Base-by-base conservation (phyloP, 1,140 invertebrate species). In the Sminthurides bifidus region DNA sequence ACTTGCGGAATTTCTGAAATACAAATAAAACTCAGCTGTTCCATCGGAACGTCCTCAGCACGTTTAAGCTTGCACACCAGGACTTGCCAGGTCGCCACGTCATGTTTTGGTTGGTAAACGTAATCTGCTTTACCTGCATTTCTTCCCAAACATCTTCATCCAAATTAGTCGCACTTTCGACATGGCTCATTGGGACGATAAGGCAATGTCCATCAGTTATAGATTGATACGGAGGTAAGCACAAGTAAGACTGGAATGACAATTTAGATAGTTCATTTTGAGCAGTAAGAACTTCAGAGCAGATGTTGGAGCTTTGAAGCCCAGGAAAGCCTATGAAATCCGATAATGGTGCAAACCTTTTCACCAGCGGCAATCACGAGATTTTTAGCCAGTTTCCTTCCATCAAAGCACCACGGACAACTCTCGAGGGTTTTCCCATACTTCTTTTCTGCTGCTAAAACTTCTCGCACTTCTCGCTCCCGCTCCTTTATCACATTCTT, bases 81-180 rank as follows among this genome's bases (percentile, higher is more conserved):
- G n/a, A n/a, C n/a, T n/a, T n/a, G n/a, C n/a, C n/a, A n/a, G n/a
- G n/a, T n/a, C n/a, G n/a, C n/a, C n/a, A n/a, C n/a, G n/a, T n/a
- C n/a, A n/a, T n/a, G n/a, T 30, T 54, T 23, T 4, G 2, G 41
- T 35, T 43, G n/a, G 33, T 35, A 35, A 35, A 35, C 8, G n/a
- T 10, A 43, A 35, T 10, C 10, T 23, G 4, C 31, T 21, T 69
- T 73, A 85, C 83, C 75, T 82, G 76, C 37, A 96, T 77, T 75
- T 95, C 92, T 59, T 78, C 76, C 85, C 85, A 95, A 43, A 91
- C 80, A 75, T 97, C 89, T 77, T 97, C 92, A 73, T 97, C 93
- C 14, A 92, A 64, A 60, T 80, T 76, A 1, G 87, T 89, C 51
- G 81, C 78, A 69, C 83, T 84, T 14, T 80, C 65, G 2, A 80